Base-by-base conservation (phyloP, 2,888 invertebrate species). In the Drosophila glabriapex region DNA sequence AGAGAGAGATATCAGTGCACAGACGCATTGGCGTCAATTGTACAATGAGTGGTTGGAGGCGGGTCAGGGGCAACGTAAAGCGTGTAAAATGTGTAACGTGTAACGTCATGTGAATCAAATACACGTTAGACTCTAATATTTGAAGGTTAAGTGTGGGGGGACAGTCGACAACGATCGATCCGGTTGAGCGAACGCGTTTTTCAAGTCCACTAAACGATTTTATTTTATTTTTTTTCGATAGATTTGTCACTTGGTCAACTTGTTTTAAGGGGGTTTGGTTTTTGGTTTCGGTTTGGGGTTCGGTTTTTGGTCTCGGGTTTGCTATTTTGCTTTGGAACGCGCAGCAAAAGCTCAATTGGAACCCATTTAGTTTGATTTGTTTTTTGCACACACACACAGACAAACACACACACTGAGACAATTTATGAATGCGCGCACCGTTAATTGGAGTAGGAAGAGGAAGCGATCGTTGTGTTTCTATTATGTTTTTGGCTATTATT, bases 111-210 rank as follows among this genome's bases (percentile, higher is more conserved):
- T 56, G 39, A 33, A 35, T 78, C 68, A 84, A 77, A 70, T 59
- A 65, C 60, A 46, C 22, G 46, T 46, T 46, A 16, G 41, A 56
- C 58, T 64, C 52, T 52, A 37, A 71, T 54, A 71, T 81, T 74
- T 88, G 89, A 90, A 90, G 85, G 85, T 90, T 86, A 81, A 74
- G 62, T 70, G 61, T 61, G 71, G 43, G 55, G 50, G 55, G 31
- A 56, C 46, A 53, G 39, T 59, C 56, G 69, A 46, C 25, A 28
- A 25, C 39, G 56, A 56, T 39, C 56, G 56, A 72, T 56, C 78
- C 85, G 86, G 83, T 89, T 80, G 70, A 68, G 58, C 63, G 80
- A 90, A 90, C 90, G 86, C 86, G 90, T 90, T 85, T 85, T 90
- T 85, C 85, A 88, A 85, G 85, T 85, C 90, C 85, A 85, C 71